Base-by-base conservation (phyloP, 2,888 invertebrate species). In the Gari tellinella region DNA sequence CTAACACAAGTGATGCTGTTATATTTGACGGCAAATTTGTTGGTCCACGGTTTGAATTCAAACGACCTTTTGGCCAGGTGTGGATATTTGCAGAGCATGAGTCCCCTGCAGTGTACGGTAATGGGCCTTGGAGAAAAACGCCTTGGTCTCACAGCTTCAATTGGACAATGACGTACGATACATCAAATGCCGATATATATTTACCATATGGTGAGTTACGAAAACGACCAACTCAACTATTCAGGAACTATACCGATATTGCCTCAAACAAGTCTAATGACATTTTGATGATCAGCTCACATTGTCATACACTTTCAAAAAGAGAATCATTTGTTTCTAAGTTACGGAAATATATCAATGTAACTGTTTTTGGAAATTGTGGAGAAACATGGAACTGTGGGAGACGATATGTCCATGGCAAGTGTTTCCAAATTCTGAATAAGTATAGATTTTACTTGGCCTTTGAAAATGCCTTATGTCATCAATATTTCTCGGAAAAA, bases 301-400 rank as follows among this genome's bases (percentile, higher is more conserved):
- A 65, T 25, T 72, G 72, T 26, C 41, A 41, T 2, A 66, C 65
- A 38, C 25, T 40, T 0, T 23, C 48, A 17, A 19, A 46, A 5
- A 19, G 65, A 10, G 66, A 66, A 53, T 41, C n/a, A 25, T 72
- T 48, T 23, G 62, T 66, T 51, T 45, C 52, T 21, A 57, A 17
- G n/a, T n/a, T n/a, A n/a, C n/a, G n/a, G n/a, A n/a, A n/a, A n/a
- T n/a, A n/a, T n/a, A n/a, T n/a, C n/a, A 56, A 61, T 2, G 21
- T 72, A 0, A 53, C 49, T 1, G 43, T 61, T n/a, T 55, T 61
- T 1, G 72, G 72, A 3, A 17, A 45, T 14, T 72, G 72, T 43
- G 72, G 72, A 21, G 57, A 25, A 51, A 61, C 61, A 0, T 72
- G 72, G 72, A 66, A 65, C 14, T 72, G 72, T 58, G 72, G 72